These are phyloP conservation scores for Amblyteles armatorius DNA, from an alignment of 2,888 invertebrate genomes.

Conservation along the genomic window DNA sequence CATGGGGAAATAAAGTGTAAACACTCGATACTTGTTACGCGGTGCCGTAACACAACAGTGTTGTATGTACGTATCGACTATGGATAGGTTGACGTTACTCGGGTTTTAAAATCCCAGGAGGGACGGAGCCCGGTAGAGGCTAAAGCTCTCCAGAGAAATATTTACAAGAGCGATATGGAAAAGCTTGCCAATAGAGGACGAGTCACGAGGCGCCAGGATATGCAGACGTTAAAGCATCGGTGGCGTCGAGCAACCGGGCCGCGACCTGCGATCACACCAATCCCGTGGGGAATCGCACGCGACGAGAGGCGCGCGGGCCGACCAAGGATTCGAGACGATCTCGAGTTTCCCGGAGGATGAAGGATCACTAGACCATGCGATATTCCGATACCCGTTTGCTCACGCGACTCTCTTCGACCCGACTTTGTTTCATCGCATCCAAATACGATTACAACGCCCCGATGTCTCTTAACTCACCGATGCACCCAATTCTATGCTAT, in stretches of 20 bases:
- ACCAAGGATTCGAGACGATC: slow-evolving; percentile 63
- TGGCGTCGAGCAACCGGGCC: slow-evolving; percentile 44
- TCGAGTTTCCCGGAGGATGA: slow-evolving; percentile 64
- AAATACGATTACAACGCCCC: slow-evolving; percentile 52
- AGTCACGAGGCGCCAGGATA: slow-evolving; percentile 65
- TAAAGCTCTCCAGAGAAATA: slow-evolving; percentile 73
- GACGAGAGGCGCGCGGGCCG: slow-evolving; percentile 21
- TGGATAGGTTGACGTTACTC: slow-evolving; percentile 48
- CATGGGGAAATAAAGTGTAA: slow-evolving; percentile 44
- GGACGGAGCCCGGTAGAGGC: slow-evolving; percentile 51
- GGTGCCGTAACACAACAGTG: slow-evolving; percentile 43
- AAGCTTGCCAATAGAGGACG: slow-evolving; percentile 64
- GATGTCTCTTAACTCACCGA: no score
- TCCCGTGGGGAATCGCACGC: slow-evolving; percentile 59
- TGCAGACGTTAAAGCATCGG: slow-evolving; percentile 62
- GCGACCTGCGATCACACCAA: slow-evolving; percentile 60
- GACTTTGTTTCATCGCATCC: slow-evolving; percentile 31
- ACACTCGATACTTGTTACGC: slow-evolving; percentile 60
- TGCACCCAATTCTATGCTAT: no score
- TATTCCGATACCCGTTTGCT: slow-evolving; percentile 64
- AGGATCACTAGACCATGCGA: slow-evolving; percentile 65
- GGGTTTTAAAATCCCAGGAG: slow-evolving; percentile 62
- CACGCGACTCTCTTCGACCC: slow-evolving; percentile 54
- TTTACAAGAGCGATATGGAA: slow-evolving; percentile 70
- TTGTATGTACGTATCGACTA: background rate